Evolutionary conservation across 1,140 invertebrate genomes (phyloP), one percentile per base, ranked within the genome.

Genomic region (Drosophila nigromelanica): DNA sequence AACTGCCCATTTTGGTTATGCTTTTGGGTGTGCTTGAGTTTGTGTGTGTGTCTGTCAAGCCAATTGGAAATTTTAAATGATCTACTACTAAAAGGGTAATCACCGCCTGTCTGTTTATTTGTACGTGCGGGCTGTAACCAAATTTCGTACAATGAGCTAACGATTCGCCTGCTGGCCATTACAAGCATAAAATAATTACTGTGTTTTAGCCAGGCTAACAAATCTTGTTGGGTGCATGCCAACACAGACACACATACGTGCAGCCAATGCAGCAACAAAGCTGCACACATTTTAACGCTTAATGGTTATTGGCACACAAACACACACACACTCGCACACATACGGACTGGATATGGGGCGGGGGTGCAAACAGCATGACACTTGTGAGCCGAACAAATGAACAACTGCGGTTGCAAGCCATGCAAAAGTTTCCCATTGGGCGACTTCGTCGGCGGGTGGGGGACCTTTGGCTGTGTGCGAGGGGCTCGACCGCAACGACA

Each of bases 21-120:
- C 54, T 15, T 47, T 42, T 66, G 51, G 14, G 56, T 60, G 21
- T 64, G 43, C 5, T 5, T 62, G 35, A 56, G 45, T 63, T 24
- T 42, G 39, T 63, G 50, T 63, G 30, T 45, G 48, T 52, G 37
- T 60, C 63, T 67, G 67, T 47, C 78, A 64, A 78, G 68, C 78
- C 82, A 87, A 82, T 87, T 87, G 82, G 78, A 82, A 82, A 76
- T 68, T 86, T 87, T 51, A 87, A 87, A 86, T 86, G 75, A 87
- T 78, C 73, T 78, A 86, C 76, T 68, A 61, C 47, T 48, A 35
- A 37, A 47, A 47, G 14, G 51, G 18, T 6, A 52, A 55, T 27
- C 47, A 35, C 24, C 21, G 45, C n/a, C 24, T 40, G 52, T 14
- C 42, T 48, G 43, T 43, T 43, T 42, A 43, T 56, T 42, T n/a